Conservation (phyloP, 2,797 vertebrate species). For the Paguma larvata region DNA sequence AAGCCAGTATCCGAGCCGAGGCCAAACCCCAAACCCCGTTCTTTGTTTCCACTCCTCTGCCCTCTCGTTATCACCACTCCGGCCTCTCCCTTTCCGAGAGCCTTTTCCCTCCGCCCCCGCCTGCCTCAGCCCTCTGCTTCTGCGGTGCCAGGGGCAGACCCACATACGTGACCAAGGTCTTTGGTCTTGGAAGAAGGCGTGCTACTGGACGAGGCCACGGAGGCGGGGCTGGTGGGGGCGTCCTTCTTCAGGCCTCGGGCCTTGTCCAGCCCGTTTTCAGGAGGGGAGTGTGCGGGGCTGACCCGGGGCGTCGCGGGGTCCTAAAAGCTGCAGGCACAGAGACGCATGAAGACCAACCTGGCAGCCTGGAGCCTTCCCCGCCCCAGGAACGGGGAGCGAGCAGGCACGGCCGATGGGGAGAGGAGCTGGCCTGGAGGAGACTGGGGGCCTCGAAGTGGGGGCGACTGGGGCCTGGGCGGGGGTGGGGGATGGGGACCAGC, state of each 20-base stretch:
- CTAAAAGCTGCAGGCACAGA: conserved; percentile 81
- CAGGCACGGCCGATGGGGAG: rapidly evolving
- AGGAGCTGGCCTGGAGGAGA: background rate
- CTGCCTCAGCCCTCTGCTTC: background rate
- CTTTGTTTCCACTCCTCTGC: background rate
- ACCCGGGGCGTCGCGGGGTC: conserved; percentile 95
- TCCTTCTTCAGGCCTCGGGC: conserved; percentile 95
- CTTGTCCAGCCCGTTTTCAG: conserved; percentile 97
- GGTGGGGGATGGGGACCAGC: background rate
- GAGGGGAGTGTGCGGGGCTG: conserved; percentile 96
- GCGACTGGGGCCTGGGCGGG: background rate
- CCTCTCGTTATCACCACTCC: background rate
- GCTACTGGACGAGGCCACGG: conserved; percentile 97
- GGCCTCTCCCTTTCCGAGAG: background rate
- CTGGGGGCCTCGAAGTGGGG: background rate
- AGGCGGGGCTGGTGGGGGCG: conserved; percentile 96
- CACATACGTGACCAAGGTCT: conserved; percentile 95
- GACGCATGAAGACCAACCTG: background rate
- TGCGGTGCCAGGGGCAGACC: background rate
- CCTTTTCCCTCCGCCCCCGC: background rate
- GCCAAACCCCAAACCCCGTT: background rate
- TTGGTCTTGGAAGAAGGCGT: conserved; percentile 98
- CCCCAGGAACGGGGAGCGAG: background rate
- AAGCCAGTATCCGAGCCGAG: background rate
- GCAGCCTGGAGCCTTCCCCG: background rate